phyloP scores from a whole-genome alignment of 2,888 invertebrate species.

The Sinhomidia bicolor region DNA sequence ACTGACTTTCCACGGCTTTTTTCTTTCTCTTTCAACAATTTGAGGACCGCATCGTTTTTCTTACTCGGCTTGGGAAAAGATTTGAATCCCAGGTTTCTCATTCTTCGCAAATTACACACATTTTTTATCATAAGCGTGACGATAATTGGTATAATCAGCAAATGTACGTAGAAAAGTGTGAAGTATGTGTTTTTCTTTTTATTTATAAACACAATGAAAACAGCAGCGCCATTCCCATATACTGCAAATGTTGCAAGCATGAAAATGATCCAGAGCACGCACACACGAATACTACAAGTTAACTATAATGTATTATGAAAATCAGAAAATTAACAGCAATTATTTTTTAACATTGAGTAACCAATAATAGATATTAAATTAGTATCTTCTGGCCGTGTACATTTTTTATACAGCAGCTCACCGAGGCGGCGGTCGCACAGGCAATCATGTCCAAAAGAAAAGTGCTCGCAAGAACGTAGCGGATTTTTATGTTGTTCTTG shows the following conservation, averaged over 20 bases:
- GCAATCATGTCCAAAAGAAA: neutral
- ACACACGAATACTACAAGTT: neutral
- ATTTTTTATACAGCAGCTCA: neutral
- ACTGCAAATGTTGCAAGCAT: neutral
- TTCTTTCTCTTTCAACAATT: no score
- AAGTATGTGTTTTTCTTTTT: neutral
- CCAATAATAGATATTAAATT: no score
- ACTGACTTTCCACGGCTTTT: no score
- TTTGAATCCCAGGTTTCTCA: no score
- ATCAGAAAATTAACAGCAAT: no score
- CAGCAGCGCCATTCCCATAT: neutral
- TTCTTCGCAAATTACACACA: no score
- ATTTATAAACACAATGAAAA: no score
- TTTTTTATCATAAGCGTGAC: no score
- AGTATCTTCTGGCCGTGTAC: no score
- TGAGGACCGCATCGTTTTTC: no score
- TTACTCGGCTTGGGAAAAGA: no score
- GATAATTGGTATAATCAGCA: neutral
- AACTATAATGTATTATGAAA: neutral
- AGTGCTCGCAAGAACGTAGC: neutral
- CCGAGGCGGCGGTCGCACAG: neutral
- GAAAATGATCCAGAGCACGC: neutral
- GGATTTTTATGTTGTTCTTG: neutral
- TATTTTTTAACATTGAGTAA: no score
- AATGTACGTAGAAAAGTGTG: neutral